Conservation (phyloP, 2,888 invertebrate species). For the Nymphalis polychloros region DNA sequence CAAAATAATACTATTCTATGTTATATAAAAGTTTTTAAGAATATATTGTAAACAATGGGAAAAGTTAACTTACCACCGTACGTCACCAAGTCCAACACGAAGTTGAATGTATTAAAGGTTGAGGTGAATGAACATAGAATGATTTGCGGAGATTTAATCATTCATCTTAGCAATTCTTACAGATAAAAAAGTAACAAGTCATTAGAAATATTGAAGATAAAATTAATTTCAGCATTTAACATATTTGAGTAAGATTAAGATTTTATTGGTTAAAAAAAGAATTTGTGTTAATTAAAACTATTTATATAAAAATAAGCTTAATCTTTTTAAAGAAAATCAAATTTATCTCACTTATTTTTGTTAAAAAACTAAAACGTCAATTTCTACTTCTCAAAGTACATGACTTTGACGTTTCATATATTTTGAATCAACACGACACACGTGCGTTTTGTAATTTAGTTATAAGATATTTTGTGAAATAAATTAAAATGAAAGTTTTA, state of each 20-base stretch:
- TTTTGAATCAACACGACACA: conserved; percentile 27
- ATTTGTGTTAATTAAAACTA: background rate
- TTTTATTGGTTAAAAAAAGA: background rate
- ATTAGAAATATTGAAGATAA: conserved; percentile 6
- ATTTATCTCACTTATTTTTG: background rate
- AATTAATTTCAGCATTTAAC: background rate
- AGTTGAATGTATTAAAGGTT: conserved; percentile 36
- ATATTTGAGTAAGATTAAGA: background rate
- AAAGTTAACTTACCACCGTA: conserved; percentile 36
- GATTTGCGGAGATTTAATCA: conserved; percentile 37
- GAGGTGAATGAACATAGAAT: conserved; percentile 39
- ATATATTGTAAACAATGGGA: conserved; percentile 18
- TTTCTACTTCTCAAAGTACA: background rate
- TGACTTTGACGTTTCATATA: conserved; percentile 13
- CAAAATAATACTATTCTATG: too few relatives aligned
- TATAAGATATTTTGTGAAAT: conserved; percentile 14
- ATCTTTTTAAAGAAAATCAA: background rate
- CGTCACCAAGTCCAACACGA: conserved; percentile 34
- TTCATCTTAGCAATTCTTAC: conserved; percentile 27
- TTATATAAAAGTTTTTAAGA: conserved; percentile 6
- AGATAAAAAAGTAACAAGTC: conserved; percentile 15
- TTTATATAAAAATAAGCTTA: background rate
- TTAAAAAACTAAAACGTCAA: background rate
- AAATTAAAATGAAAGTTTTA: conserved; percentile 88
- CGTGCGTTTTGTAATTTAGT: conserved; percentile 23